These are phyloP conservation scores for Megaleporinus macrocephalus DNA, from an alignment of 2,113 vertebrate species.

Conservation along the genomic window DNA sequence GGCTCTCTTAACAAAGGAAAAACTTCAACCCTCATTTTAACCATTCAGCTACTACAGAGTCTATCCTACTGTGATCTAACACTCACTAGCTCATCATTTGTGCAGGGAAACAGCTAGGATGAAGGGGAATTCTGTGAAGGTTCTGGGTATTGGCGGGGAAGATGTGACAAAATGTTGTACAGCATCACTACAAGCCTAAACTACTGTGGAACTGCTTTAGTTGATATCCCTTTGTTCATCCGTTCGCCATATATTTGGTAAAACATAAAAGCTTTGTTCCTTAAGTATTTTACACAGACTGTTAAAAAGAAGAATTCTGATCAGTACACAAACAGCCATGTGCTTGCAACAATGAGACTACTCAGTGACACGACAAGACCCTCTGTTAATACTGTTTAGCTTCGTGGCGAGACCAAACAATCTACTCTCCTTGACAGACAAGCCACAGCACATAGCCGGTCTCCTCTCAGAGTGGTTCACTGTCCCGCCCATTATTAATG, in stretches of 20 bases:
- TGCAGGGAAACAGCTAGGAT: neutral
- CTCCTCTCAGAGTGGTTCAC: neutral
- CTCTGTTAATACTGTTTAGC: neutral
- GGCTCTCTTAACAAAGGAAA: neutral
- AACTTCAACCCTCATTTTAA: neutral
- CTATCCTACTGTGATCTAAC: neutral
- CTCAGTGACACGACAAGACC: neutral
- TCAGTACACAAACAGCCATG: slow-evolving; percentile 58
- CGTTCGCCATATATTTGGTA: slow-evolving; percentile 73
- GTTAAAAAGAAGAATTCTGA: slow-evolving; percentile 64
- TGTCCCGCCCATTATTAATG: neutral
- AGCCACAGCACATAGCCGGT: neutral
- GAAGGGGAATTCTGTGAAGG: neutral
- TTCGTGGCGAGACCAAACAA: neutral
- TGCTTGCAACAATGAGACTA: slow-evolving; percentile 33
- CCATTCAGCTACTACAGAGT: neutral
- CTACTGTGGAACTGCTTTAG: slow-evolving; percentile 49
- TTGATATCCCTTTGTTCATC: slow-evolving; percentile 75
- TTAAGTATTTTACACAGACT: slow-evolving; percentile 67
- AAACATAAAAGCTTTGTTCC: slow-evolving; percentile 67
- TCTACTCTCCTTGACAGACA: neutral
- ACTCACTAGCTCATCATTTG: neutral
- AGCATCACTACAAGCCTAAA: neutral
- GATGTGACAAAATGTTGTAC: neutral
- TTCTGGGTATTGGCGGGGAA: slow-evolving; percentile 2